Evolutionary conservation across 2,888 invertebrate genomes (phyloP), one percentile per base, ranked within the genome.

Genomic region (Coelopa pilipes): DNA sequence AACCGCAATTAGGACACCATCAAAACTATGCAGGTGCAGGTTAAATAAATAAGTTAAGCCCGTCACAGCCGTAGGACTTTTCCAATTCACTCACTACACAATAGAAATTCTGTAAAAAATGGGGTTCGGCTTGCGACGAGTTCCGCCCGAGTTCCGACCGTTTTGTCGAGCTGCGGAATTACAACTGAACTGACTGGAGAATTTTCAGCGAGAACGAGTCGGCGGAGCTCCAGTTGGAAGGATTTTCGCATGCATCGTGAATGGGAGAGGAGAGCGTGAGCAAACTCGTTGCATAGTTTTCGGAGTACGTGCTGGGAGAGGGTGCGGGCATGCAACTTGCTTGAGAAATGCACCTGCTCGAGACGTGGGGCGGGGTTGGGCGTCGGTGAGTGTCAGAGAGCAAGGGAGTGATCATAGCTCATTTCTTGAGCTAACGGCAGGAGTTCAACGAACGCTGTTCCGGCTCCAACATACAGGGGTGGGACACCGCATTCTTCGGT

Each of bases 101-200:
- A 70, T 15, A 63, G 13, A 17, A 21, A 13, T 11, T 46, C 57
- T 71, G 45, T 70, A 59, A 53, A 65, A 71, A 62, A 57, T 50
- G 50, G 50, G n/a, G 46, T 66, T 57, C 66, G 65, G 10, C 55
- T 53, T 70, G 72, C 45, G 73, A 72, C 55, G 50, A 72, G 70
- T 71, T 68, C 53, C 63, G 79, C 77, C 81, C 81, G 80, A 78
- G 72, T 78, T 75, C 81, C 79, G 80, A 83, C 82, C 79, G 83
- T 80, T 81, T 80, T 80, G 79, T 78, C 79, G 79, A 81, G 80
- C 82, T 79, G 83, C 81, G 79, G 80, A 81, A 77, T 79, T 84
- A 84, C 84, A 85, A 86, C 86, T 86, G 82, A 82, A 77, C 46
- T 34, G 63, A 49, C 63, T 71, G 50, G 47, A 68, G 47, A 70